Evolutionary conservation across 2,888 invertebrate genomes (phyloP).

Genomic region (Synergus itoensis): DNA sequence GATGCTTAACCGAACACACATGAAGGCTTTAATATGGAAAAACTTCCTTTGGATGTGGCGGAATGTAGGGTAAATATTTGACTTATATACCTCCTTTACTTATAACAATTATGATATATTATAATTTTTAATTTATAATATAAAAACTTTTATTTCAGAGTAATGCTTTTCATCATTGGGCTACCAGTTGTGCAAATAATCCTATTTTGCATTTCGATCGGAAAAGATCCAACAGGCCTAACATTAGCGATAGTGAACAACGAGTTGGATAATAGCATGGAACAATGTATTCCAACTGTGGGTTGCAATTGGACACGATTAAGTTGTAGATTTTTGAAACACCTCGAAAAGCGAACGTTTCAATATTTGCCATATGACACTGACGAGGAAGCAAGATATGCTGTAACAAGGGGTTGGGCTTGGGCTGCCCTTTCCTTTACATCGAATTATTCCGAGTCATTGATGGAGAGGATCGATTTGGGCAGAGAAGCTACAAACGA

Average conservation of each 20-base stretch:
- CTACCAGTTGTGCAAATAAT: constrained; percentile 92
- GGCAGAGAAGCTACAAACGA: constrained; percentile 81
- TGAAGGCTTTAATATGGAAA: constrained; percentile 92
- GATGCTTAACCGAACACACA: constrained; percentile 85
- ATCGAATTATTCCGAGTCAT: constrained; percentile 86
- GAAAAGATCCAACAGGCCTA: constrained; percentile 90
- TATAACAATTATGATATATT: no score
- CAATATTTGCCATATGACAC: constrained; percentile 82
- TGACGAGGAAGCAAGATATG: constrained; percentile 82
- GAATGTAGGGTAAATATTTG: constrained; percentile 84
- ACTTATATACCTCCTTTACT: background rate
- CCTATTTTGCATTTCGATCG: constrained; percentile 92
- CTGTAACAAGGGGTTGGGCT: constrained; percentile 85
- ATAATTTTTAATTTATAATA: no score
- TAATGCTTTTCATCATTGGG: constrained; percentile 91
- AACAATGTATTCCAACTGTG: constrained; percentile 69
- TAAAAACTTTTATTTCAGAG: constrained; percentile 78
- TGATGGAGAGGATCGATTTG: constrained; percentile 82
- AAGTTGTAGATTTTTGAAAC: constrained; percentile 89
- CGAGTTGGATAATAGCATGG: constrained; percentile 80
- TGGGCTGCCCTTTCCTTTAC: constrained; percentile 89
- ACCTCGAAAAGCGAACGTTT: constrained; percentile 84
- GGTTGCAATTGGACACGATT: constrained; percentile 84
- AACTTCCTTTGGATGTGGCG: constrained; percentile 92
- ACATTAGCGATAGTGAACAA: constrained; percentile 90